Base-by-base conservation (phyloP, 2,113 vertebrate species). In the Leptobrachium ailaonicum region DNA sequence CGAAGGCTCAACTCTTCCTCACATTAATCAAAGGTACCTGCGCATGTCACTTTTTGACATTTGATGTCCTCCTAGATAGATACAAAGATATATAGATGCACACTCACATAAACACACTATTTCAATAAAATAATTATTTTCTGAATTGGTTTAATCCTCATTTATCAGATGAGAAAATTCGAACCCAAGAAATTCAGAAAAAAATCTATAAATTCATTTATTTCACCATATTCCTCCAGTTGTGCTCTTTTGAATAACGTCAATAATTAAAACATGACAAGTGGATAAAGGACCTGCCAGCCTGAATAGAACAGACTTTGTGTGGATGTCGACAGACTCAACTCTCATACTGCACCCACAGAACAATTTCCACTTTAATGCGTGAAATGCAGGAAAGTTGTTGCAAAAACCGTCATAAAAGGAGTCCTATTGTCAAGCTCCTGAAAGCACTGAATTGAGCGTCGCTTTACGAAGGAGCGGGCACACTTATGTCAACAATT, bases 261-360 rank as follows among this genome's bases (percentile, higher is more conserved):
- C 70, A 79, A 43, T 72, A 73, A 79, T 79, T 79, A 79, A 73
- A 79, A 72, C 14, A 72, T 40, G 70, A 68, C 63, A 73, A 73
- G 63, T 10, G 6, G 63, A 80, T 56, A 80, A 80, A 80, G 12
- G 41, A 74, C 73, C 63, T 80, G 71, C 42, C 78, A 45, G 41
- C 50, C 73, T 2, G 0, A 80, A 80, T 56, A 67, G 71, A 73
- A 68, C 73, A 66, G 9, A 58, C 41, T 44, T 74, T 80, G 41
- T 80, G 42, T 80, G 63, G 66, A 68, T 41, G 63, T 54, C 73
- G 78, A 74, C 71, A 73, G 56, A 14, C 56, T 60, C 13, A 60
- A 14, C 56, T 8, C 62, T 80, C 66, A 41, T 42, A 41, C 32
- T 69, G 32, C 50, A 77, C 32, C 41, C 71, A 42, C 58, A 54